phyloP scores from a whole-genome alignment of 2,113 vertebrate species.

The Copsychus sechellarum region DNA sequence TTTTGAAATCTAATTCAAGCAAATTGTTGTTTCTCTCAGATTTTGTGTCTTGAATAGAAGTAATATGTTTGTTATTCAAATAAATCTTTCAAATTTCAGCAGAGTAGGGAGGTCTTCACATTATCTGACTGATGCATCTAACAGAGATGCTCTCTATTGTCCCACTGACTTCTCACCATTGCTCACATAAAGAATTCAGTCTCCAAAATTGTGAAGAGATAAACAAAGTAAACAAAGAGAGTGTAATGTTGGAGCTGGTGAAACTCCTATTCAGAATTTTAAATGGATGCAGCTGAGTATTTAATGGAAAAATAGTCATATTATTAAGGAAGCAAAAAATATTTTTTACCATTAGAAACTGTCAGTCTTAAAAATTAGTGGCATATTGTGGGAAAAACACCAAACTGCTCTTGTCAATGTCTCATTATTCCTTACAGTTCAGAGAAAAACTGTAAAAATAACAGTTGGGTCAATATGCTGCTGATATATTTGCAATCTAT shows the following conservation, averaged over 20 bases:
- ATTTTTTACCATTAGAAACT: background rate
- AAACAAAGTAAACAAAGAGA: background rate
- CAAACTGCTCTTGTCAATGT: background rate
- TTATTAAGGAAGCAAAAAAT: background rate
- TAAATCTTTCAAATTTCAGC: background rate
- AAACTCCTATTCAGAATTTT: background rate
- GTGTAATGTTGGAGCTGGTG: background rate
- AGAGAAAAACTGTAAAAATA: slow-evolving; percentile 26
- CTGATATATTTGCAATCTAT: background rate
- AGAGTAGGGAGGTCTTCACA: background rate
- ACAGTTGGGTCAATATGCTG: slow-evolving; percentile 3
- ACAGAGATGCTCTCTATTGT: background rate
- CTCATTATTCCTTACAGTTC: slow-evolving; percentile 17
- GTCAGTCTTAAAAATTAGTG: slow-evolving; percentile 22
- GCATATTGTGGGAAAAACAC: background rate
- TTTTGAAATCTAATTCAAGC: background rate
- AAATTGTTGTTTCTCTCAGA: background rate
- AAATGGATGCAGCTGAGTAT: background rate
- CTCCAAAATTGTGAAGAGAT: background rate
- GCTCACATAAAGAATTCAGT: background rate
- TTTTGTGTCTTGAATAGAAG: background rate
- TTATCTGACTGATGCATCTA: background rate
- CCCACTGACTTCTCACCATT: background rate
- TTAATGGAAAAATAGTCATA: background rate
- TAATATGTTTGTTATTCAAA: background rate